Evolutionary conservation across 2,888 invertebrate species (phyloP).

Genomic region (Endotricha flammealis): DNA sequence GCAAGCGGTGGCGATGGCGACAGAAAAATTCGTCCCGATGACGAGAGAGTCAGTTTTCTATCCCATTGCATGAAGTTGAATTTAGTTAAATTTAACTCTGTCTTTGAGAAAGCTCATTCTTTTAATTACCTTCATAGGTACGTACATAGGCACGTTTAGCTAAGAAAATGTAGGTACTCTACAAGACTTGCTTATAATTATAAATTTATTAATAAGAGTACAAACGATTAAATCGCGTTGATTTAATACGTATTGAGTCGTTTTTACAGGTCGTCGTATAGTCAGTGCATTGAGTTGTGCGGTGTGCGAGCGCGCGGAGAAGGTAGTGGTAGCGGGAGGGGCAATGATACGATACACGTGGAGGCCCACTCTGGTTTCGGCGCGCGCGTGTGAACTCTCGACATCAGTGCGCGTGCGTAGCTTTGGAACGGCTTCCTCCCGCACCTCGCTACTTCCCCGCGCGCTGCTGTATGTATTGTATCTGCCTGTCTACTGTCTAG

Average conservation of each 20-base stretch:
- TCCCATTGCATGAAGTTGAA: too few relatives aligned
- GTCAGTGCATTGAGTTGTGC: constrained; percentile 6
- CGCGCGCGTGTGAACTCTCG: constrained; percentile 68
- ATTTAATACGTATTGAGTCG: too few relatives aligned
- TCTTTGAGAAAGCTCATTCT: too few relatives aligned
- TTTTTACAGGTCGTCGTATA: too few relatives aligned
- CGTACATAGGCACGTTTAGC: neutral
- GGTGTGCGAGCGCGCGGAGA: constrained; percentile 23
- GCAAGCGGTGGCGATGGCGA: constrained; percentile 18
- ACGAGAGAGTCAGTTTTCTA: too few relatives aligned
- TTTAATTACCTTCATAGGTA: too few relatives aligned
- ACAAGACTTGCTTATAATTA: too few relatives aligned
- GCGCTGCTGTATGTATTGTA: constrained; percentile 49
- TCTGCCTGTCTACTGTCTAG: constrained; percentile 42
- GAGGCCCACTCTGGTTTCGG: constrained; percentile 79
- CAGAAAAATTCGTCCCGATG: too few relatives aligned
- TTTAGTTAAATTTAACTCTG: too few relatives aligned
- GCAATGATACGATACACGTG: constrained; percentile 55
- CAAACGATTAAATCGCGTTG: too few relatives aligned
- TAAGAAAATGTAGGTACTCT: too few relatives aligned
- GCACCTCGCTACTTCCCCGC: constrained; percentile 45
- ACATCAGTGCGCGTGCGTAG: constrained; percentile 69
- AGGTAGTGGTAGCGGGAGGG: constrained; percentile 30
- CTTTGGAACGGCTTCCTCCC: constrained; percentile 41
- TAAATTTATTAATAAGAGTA: too few relatives aligned